Conservation (phyloP, 2,797 vertebrate species). For the Chloroceryle inda region DNA sequence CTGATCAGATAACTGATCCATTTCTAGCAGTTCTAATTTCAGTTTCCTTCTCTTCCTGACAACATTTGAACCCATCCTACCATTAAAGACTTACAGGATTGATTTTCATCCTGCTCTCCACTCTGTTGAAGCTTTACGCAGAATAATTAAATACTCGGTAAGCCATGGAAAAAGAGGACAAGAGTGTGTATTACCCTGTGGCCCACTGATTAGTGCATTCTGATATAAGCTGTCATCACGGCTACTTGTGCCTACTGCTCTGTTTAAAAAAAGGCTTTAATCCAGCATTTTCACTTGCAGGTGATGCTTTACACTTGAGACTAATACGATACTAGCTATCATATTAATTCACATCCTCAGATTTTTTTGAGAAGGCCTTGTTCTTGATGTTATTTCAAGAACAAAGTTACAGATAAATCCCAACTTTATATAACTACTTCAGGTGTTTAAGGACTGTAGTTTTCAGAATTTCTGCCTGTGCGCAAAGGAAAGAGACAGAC, state of each 20-base stretch:
- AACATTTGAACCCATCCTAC: conserved; percentile 25
- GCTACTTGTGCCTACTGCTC: background rate
- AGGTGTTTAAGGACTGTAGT: background rate
- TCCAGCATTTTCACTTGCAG: background rate
- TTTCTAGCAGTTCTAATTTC: conserved; percentile 21
- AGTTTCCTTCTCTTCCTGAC: background rate
- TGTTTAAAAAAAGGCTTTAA: background rate
- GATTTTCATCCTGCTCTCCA: conserved; percentile 35
- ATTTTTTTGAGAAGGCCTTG: background rate
- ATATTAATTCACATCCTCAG: background rate
- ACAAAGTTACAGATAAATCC: background rate
- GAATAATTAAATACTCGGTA: conserved; percentile 44
- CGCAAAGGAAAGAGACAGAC: background rate
- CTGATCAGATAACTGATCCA: background rate
- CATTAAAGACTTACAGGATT: conserved; percentile 41
- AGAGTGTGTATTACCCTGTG: conserved; percentile 14
- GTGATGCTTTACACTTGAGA: background rate
- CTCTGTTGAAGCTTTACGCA: conserved; percentile 22
- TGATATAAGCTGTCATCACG: conserved; percentile 21
- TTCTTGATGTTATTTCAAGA: background rate
- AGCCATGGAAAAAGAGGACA: conserved; percentile 28
- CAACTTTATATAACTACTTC: background rate
- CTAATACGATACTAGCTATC: background rate
- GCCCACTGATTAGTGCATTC: conserved; percentile 6
- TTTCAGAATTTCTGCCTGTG: background rate